phyloP scores from a whole-genome alignment of 2,113 vertebrate genomes.

The Oreotrochilus melanogaster region DNA sequence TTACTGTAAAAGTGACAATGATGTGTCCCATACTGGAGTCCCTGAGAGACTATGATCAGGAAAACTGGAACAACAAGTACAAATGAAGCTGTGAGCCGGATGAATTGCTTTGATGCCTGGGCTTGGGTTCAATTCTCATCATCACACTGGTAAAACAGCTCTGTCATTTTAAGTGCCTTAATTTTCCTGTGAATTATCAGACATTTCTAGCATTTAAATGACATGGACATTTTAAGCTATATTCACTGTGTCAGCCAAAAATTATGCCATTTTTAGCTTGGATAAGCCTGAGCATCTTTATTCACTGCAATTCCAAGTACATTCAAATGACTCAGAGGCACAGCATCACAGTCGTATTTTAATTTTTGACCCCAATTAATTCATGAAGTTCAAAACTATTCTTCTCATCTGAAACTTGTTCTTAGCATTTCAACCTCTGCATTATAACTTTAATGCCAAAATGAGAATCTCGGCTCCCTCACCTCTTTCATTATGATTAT shows the following conservation, averaged over 20 bases:
- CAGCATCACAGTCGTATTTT: not conserved
- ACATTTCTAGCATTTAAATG: constrained; percentile 20
- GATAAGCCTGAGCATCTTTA: constrained; percentile 21
- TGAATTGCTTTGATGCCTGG: constrained; percentile 22
- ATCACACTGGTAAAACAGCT: constrained; percentile 1
- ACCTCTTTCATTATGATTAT: not conserved
- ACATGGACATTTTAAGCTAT: constrained; percentile 5
- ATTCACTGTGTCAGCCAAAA: constrained; percentile 22
- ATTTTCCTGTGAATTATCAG: constrained; percentile 45
- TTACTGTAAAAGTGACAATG: not conserved
- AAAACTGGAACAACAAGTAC: not conserved
- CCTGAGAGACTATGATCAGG: not conserved
- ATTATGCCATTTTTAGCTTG: not conserved
- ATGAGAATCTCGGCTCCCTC: not conserved
- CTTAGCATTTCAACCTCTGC: constrained; percentile 29
- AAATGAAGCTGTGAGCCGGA: constrained; percentile 24
- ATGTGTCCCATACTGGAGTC: not conserved
- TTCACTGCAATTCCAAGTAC: not conserved
- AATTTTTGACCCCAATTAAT: constrained; percentile 63
- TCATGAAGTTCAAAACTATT: constrained; percentile 41
- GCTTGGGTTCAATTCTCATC: not conserved
- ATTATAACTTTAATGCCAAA: constrained; percentile 14
- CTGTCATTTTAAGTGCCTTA: constrained; percentile 26
- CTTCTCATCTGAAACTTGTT: constrained; percentile 27
- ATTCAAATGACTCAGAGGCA: constrained; percentile 11